Percentiles rank a stretch among this genome's conserved stretches.
phyloP scores from a whole-genome alignment of 2,113 vertebrate species.

The Dipodomys spectabilis region DNA sequence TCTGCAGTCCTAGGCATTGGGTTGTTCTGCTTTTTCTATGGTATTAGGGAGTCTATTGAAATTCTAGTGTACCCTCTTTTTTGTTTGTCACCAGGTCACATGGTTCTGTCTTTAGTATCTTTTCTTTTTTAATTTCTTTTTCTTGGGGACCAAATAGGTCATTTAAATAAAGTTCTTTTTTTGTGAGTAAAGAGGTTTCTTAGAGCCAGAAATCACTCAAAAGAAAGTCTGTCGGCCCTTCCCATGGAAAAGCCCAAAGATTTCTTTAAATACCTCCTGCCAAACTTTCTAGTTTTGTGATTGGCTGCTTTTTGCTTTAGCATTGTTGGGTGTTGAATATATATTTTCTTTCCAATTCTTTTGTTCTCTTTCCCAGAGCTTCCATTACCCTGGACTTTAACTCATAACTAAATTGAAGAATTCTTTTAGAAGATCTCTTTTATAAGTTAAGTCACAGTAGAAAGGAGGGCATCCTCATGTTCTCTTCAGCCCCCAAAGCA shows the following conservation, averaged over 20 bases:
- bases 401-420: conserved; percentile 75
- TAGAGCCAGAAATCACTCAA: conserved; percentile 78
- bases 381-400: conserved; percentile 69
- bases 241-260: conserved; percentile 60
- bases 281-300: conserved; percentile 64
- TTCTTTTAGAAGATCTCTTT: conserved; percentile 71
- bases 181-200: conserved; percentile 72
- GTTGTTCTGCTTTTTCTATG: conserved; percentile 43
- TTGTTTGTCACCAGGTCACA: conserved; percentile 64
- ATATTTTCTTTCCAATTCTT: conserved; percentile 47
- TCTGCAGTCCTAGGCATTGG: background rate
- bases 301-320: conserved; percentile 60
- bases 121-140: conserved; percentile 62
- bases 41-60: conserved; percentile 70
- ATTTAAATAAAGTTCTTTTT: conserved; percentile 80
- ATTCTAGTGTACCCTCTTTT: conserved; percentile 58
- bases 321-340: conserved; percentile 68
- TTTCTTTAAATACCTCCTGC: conserved; percentile 70
- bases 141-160: conserved; percentile 66
- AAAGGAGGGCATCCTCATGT: conserved; percentile 7
- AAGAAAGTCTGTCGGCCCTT: conserved; percentile 67
- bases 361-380: conserved; percentile 67
- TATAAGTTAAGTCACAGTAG: conserved; percentile 64
- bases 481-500: conserved; percentile 7
- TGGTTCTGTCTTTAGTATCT: conserved; percentile 73